Evolutionary conservation across 2,797 vertebrate genomes (phyloP), one percentile per base, ranked within the genome.

Genomic region (Lacerta bilineata): DNA sequence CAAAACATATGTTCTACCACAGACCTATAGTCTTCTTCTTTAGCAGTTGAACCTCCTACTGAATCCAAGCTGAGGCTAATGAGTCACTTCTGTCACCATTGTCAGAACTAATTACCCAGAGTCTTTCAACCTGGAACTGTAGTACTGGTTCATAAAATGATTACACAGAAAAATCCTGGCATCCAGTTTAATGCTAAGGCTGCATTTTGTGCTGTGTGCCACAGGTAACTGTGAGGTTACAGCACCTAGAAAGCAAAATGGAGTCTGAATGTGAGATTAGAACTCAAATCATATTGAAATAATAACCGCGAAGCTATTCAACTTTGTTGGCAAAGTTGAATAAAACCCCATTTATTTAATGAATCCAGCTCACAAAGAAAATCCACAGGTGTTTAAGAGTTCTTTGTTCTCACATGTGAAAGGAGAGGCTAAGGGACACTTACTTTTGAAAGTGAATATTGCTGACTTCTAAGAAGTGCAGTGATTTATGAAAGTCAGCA

Each of bases 361-460:
- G 77, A 89, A 85, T 85, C 17, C 64, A 80, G 1, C 15, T 29
- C 13, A 72, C 80, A 46, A 39, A 85, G 69, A 50, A 84, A 89
- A 85, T 36, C 76, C 59, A 85, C 59, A 66, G 23, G 74, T 85
- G 39, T 50, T 75, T 80, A 85, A 80, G 55, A 55, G 59, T 74
- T 68, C 78, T 89, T 85, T 89, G 78, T 85, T 89, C 77, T 85
- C 46, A 5, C 20, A 64, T 85, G 50, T 80, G 77, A 89, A 79
- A 80, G 15, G 36, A 84, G 50, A 80, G 69, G 50, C 88, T 10
- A 74, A 90, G 90, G 69, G 69, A 86, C 43, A 92, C 91, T 90
- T 86, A 87, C 91, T 90, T 91, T 94, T 92, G 90, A 84, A 91
- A 93, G 88, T 93, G 36, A 92, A 88, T 85, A 84, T 11, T 85